These are phyloP conservation scores for Campoplex nolae DNA, from an alignment of 2,888 invertebrate species.

Conservation along the genomic window DNA sequence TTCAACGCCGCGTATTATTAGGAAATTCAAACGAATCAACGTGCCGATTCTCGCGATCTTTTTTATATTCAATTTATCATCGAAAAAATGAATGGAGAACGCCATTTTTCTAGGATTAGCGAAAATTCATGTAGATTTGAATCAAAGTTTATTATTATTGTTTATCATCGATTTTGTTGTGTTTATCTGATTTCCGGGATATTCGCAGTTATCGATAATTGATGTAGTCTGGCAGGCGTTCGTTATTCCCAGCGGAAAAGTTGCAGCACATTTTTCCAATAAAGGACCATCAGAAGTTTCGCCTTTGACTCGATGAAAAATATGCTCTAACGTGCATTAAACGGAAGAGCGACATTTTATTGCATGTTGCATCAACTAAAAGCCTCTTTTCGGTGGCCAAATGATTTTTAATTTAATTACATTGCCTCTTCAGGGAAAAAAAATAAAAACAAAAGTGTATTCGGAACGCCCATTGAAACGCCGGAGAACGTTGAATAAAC, in stretches of 20 bases:
- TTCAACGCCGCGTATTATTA: neutral
- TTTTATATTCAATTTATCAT: neutral
- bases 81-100: neutral
- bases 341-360: slow-evolving; percentile 8
- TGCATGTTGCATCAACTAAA: slow-evolving; percentile 23
- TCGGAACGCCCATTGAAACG: neutral
- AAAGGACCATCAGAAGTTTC: neutral
- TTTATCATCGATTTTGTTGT: neutral
- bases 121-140: too few species aligned
- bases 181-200: neutral
- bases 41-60: neutral
- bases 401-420: slow-evolving; percentile 37
- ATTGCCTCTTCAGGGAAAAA: neutral
- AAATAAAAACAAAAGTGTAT: neutral
- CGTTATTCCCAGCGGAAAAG: slow-evolving; percentile 14
- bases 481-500: too few species aligned
- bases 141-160: neutral
- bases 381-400: neutral
- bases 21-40: neutral
- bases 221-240: slow-evolving; percentile 34
- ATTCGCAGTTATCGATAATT: slow-evolving; percentile 39
- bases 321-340: slow-evolving; percentile 12
- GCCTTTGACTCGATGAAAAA: slow-evolving; percentile 23
- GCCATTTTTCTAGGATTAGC: too few species aligned
- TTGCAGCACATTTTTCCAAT: too few species aligned